Evolutionary conservation across 2,113 vertebrate genomes (phyloP), one percentile per base, ranked within the genome.

Genomic region (Tiliqua scincoides): DNA sequence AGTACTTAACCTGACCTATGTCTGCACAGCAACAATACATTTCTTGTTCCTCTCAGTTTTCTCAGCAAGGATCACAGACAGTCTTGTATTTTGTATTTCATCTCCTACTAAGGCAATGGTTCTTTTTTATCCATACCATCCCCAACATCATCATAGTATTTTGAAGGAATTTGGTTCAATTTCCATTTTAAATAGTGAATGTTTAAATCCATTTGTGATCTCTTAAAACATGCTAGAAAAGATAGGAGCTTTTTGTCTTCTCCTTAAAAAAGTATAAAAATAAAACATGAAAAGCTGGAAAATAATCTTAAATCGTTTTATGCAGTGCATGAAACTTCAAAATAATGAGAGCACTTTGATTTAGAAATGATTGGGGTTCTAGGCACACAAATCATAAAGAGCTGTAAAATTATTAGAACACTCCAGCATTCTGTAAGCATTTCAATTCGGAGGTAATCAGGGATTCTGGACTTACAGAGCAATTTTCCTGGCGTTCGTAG

Each of bases 401-500:
- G 84, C 74, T 93, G 71, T 92, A 93, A 95, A 95, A 94, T 95
- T 92, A 95, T 91, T 88, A 93, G 89, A 90, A 93, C 62, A 88
- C 62, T 63, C 92, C 86, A 95, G 91, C 86, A 85, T 83, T 90
- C 91, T 82, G 0, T 87, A 89, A 94, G 93, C 80, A 91, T 93
- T 96, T 95, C 92, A 93, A 93, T 93, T 94, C 94, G 93, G 91
- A 95, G 73, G 88, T 92, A 93, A 96, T 96, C 77, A 91, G 93
- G 94, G 91, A 94, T 93, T 89, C 91, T 87, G 88, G 91, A 93
- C 95, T 96, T 91, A 88, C 90, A 93, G 86, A 93, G 82, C 87
- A 95, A 96, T 96, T 96, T 96, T 93, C 91, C 90, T 94, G 86
- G 86, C 92, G 94, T 94, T 96, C 95, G 74, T 91, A 93, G 92